These are phyloP conservation scores for Sebastes flavidus DNA, from an alignment of 2,797 vertebrate genomes.

Conservation along the genomic window DNA sequence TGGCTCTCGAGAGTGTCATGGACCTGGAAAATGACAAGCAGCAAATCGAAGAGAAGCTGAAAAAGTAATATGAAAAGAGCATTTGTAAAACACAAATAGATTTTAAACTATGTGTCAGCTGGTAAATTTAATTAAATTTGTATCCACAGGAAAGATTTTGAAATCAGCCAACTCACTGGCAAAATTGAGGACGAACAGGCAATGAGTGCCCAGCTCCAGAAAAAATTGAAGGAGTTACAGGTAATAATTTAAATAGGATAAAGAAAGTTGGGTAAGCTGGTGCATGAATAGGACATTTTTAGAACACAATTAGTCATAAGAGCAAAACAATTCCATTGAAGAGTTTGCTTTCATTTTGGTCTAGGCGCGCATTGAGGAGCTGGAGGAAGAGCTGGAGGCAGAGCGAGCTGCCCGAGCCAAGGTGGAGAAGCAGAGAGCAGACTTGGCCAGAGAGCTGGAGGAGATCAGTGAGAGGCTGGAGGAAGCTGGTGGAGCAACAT, in stretches of 20 bases:
- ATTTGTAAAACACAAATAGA: neutral
- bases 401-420: conserved; percentile 86
- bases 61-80: conserved; percentile 59
- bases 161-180: conserved; percentile 81
- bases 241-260: conserved; percentile 48
- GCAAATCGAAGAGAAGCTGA: conserved; percentile 87
- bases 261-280: conserved; percentile 33
- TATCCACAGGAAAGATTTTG: conserved; percentile 85
- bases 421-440: conserved; percentile 88
- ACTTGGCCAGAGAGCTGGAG: conserved; percentile 87
- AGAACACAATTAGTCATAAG: neutral
- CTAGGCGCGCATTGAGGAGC: conserved; percentile 87
- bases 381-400: conserved; percentile 88
- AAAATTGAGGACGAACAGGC: conserved; percentile 89
- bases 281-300: neutral
- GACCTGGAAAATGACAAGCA: conserved; percentile 88
- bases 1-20: conserved; percentile 89
- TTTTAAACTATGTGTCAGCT: neutral
- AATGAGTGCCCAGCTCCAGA: conserved; percentile 83
- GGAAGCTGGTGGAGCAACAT: conserved; percentile 87
- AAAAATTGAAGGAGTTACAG: conserved; percentile 89
- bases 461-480: conserved; percentile 92
- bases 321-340: neutral
- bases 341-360: neutral
- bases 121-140: neutral